Evolutionary conservation across 1,140 invertebrate genomes (phyloP).

Genomic region (Pseudomyrmex flavicornis): DNA sequence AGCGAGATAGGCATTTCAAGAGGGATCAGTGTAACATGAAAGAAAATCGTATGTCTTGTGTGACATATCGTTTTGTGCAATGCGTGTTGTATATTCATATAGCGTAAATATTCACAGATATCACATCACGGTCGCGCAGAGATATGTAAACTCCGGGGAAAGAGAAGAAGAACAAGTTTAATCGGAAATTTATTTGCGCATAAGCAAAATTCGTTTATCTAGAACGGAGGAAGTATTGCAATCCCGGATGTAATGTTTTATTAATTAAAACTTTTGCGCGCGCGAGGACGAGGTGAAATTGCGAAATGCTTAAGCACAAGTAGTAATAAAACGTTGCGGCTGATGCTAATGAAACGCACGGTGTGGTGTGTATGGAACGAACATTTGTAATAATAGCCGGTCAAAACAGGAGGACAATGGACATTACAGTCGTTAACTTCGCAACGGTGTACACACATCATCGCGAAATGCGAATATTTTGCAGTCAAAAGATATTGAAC

Average conservation of each 20-base stretch:
- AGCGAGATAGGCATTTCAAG: slow-evolving; percentile 35
- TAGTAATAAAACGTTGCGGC: slow-evolving; percentile 58
- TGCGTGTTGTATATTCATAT: background rate
- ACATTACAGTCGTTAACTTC: slow-evolving; percentile 34
- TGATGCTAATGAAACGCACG: slow-evolving; percentile 58
- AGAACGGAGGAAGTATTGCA: slow-evolving; percentile 9
- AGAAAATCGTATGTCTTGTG: slow-evolving; percentile 45
- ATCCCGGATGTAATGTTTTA: slow-evolving; percentile 51
- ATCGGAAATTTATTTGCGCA: slow-evolving; percentile 20
- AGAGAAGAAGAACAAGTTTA: slow-evolving; percentile 1
- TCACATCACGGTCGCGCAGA: no score
- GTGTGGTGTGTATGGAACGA: slow-evolving; percentile 7
- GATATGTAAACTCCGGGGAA: background rate
- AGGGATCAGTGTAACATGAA: slow-evolving; percentile 40
- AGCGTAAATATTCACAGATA: background rate
- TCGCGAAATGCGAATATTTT: slow-evolving; percentile 43
- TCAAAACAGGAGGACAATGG: slow-evolving; percentile 45
- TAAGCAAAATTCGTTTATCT: slow-evolving; percentile 37
- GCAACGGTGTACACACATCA: slow-evolving; percentile 14
- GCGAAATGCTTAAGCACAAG: slow-evolving; percentile 56
- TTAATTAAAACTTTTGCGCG: slow-evolving; percentile 55
- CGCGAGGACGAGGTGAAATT: slow-evolving; percentile 13
- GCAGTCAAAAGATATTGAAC: slow-evolving; percentile 51
- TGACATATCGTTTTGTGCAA: slow-evolving; percentile 32
- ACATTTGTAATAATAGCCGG: slow-evolving; percentile 47